Conservation (phyloP, 2,797 vertebrate species). For the Acanthopagrus latus region DNA sequence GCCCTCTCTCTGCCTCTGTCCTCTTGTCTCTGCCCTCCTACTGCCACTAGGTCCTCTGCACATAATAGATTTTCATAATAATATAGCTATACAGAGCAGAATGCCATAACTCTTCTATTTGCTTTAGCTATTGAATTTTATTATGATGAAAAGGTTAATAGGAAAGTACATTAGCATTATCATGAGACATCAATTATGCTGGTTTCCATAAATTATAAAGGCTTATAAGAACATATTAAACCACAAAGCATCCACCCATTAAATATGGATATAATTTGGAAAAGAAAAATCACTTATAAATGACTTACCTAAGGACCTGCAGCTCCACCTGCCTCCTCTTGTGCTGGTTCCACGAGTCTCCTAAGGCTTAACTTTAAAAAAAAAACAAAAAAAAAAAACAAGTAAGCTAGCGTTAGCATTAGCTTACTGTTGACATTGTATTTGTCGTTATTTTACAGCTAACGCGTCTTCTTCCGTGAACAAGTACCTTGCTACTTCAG, state of each 20-base stretch:
- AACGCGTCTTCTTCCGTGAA: not conserved
- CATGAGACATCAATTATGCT: not conserved
- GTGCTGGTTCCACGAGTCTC: not conserved
- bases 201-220: not conserved
- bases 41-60: not conserved
- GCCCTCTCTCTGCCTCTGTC: constrained; percentile 20
- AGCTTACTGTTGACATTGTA: not conserved
- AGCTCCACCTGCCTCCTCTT: not conserved
- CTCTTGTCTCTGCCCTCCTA: constrained; percentile 7
- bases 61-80: not conserved
- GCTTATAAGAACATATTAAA: not conserved
- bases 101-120: not conserved
- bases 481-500: not conserved
- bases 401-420: not conserved
- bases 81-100: not conserved
- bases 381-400: not conserved
- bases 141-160: not conserved
- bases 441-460: not conserved
- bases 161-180: not conserved
- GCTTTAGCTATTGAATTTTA: not conserved
- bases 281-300: not conserved
- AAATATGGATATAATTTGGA: not conserved
- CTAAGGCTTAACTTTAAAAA: too few species aligned
- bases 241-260: not conserved
- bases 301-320: not conserved